A percentile compares a stretch with the other conserved stretches of the same genome.
These are phyloP conservation scores for Atta texana DNA, from an alignment of 1,140 invertebrate species.

Conservation along the genomic window DNA sequence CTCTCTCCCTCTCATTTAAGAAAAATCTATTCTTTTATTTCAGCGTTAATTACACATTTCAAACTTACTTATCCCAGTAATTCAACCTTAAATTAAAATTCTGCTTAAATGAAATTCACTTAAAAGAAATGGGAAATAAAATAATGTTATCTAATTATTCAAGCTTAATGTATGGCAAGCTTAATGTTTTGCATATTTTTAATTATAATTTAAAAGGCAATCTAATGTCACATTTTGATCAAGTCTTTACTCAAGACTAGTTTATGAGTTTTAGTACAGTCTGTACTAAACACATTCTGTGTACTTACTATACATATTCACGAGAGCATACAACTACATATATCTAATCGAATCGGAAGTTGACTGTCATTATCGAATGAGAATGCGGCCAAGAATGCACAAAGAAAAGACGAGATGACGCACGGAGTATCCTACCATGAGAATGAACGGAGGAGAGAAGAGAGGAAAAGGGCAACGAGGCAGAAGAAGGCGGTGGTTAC, in stretches of 20 bases:
- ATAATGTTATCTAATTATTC: not conserved
- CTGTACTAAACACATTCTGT: not conserved
- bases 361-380: conserved; percentile 39
- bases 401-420: conserved; percentile 50
- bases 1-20: not conserved
- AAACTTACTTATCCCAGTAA: not conserved
- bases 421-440: conserved; percentile 28
- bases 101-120: conserved; percentile 2
- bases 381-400: conserved; percentile 21
- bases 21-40: not conserved
- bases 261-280: not conserved
- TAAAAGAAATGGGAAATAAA: not conserved
- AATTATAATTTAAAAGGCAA: not conserved
- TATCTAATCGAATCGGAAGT: conserved; percentile 47
- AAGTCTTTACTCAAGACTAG: not conserved
- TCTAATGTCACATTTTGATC: not conserved
- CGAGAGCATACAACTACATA: not conserved
- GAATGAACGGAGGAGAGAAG: conserved; percentile 32
- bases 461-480: conserved; percentile 4
- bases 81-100: conserved; percentile 20
- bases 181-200: not conserved
- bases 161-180: not conserved
- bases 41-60: conserved; percentile 8
- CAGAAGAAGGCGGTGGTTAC: conserved; percentile 10
- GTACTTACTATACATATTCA: not conserved